Percentiles rank a stretch among this genome's conserved stretches.
phyloP scores from a whole-genome alignment of 2,888 invertebrate species.

The Steromphala cineraria region DNA sequence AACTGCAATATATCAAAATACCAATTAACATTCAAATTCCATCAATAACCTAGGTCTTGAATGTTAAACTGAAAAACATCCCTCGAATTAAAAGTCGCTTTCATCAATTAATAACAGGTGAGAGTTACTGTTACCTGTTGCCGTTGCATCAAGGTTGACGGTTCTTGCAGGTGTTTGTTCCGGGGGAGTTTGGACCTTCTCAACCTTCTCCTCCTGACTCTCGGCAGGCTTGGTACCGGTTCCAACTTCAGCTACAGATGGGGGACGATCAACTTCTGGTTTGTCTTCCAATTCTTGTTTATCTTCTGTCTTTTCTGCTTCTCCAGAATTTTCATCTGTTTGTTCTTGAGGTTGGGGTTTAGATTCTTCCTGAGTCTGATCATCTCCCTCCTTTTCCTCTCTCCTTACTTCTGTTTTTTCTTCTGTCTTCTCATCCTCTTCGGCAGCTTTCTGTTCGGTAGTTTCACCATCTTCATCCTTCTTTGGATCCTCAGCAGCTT shows the following conservation, averaged over 20 bases:
- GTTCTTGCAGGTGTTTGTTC: neutral
- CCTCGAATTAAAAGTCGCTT: neutral
- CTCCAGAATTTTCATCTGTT: neutral
- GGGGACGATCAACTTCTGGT: neutral
- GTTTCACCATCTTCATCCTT: neutral
- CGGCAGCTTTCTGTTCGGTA: too few species aligned
- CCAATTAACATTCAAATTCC: too few species aligned
- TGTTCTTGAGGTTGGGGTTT: neutral
- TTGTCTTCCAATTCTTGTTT: constrained; percentile 36
- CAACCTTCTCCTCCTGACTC: neutral
- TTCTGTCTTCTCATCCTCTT: neutral
- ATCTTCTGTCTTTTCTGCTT: constrained; percentile 18
- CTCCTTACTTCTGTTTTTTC: constrained; percentile 10
- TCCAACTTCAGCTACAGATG: neutral
- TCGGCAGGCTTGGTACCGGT: neutral
- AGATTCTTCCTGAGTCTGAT: constrained; percentile 13
- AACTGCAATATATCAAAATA: too few species aligned
- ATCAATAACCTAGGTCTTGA: too few species aligned
- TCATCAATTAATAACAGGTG: neutral
- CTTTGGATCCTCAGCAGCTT: neutral
- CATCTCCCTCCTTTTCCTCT: constrained; percentile 27
- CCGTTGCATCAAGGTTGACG: constrained; percentile 21
- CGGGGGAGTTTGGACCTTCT: neutral
- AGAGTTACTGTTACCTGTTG: constrained; percentile 6
- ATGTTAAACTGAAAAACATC: neutral